Evolutionary conservation across 2,113 vertebrate species (phyloP), one percentile per base, ranked within the genome.

Genomic region (Lophochroa leadbeateri): DNA sequence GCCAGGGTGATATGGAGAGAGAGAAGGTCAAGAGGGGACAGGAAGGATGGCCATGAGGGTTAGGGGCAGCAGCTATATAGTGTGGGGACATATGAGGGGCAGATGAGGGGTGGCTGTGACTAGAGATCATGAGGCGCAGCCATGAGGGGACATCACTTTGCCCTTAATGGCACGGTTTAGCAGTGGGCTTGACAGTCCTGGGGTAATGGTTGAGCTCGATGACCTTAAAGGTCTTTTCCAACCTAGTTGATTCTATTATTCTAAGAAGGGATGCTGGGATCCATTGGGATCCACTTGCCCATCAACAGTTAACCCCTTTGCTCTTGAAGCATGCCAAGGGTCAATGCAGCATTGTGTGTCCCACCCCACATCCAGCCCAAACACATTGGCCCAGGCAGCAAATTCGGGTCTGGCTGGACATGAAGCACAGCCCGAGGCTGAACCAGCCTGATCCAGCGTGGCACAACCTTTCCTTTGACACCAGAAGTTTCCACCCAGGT

Each of bases 381-480:
- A 16, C 28, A 58, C 18, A 7, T 5, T 46, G 49, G 61, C 27
- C 43, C 10, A 27, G 44, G 58, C 0, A 10, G 39, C 21, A 87
- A 89, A 81, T 29, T 24, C 0, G 3, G 14, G 10, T 53, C 28
- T 67, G 47, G 18, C 6, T 28, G 41, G 27, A 53, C 17, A 7
- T 1, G 10, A 82, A 20, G 31, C n/a, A 75, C 3, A 76, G 53
- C n/a, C 20, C 1, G 2, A 72, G 41, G 52, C 37, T 29, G 47
- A 67, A 5, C 14, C 28, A 70, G 84, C 49, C 50, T 41, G 47
- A 24, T 53, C 68, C 61, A 17, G 47, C 0, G 0, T 1, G 9
- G 25, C 2, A 1, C 57, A 64, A 67, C 63, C 28, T 41, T 76
- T 75, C 53, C 69, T 87, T 35, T 67, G 43, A 20, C 43, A 76